A percentile compares a stretch with the other conserved stretches of the same genome.
Conservation (phyloP, 2,797 vertebrate species). For the Champsocephalus esox region DNA sequence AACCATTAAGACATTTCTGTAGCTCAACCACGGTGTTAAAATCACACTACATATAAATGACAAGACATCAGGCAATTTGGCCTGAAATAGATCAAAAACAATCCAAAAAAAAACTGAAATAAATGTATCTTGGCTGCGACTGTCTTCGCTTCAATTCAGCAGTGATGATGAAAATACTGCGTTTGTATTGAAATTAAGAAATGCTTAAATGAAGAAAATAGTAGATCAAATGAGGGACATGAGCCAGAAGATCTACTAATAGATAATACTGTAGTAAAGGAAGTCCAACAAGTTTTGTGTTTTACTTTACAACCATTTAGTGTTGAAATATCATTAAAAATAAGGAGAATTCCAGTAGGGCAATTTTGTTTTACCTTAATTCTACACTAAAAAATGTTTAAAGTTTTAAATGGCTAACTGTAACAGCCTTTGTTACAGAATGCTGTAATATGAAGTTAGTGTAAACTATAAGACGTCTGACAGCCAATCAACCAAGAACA, state of each 20-base stretch:
- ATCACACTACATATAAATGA: slow-evolving; percentile 34
- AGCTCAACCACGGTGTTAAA: slow-evolving; percentile 20
- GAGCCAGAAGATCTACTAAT: background rate
- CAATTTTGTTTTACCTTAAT: background rate
- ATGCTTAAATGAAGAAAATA: slow-evolving; percentile 3
- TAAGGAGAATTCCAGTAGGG: background rate
- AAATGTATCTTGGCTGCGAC: slow-evolving; percentile 1
- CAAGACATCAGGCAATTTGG: slow-evolving; percentile 13
- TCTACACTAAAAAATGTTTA: background rate
- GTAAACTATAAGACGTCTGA: background rate
- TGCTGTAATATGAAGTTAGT: background rate
- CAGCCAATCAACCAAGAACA: background rate
- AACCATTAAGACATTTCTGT: slow-evolving; percentile 12
- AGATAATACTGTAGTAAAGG: background rate
- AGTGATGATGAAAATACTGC: background rate
- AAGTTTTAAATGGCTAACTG: background rate
- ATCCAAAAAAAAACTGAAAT: slow-evolving; percentile 11
- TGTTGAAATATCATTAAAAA: background rate
- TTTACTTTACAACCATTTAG: background rate
- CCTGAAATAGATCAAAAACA: slow-evolving; percentile 3
- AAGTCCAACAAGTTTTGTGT: background rate
- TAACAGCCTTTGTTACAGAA: background rate
- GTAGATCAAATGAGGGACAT: background rate
- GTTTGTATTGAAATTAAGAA: background rate
- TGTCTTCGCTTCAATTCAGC: background rate